Evolutionary conservation across 2,797 vertebrate genomes (phyloP), one percentile per base, ranked within the genome.

Genomic region (Aeoliscus strigatus): DNA sequence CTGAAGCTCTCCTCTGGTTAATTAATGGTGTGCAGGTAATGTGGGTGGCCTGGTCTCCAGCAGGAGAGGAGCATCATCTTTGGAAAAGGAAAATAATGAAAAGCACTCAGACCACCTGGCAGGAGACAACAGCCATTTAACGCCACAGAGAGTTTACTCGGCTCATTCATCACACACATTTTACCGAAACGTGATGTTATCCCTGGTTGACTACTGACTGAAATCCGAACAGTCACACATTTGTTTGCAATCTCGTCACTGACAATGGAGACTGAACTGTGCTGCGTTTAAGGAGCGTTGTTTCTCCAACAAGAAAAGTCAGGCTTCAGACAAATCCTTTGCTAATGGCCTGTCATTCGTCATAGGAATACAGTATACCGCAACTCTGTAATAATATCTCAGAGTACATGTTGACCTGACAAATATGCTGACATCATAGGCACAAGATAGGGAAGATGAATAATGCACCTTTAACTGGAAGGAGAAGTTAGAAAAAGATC

Each of bases 1-100:
- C 66, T 21, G 51, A 44, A 48, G 66, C 52, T 43, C 65, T 70
- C 62, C 34, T 59, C 62, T 62, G 37, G 48, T 67, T 82, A 81
- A 86, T 84, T 68, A 83, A 85, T 79, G 64, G 62, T 62, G 41
- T 74, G 64, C 49, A 74, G 68, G 71, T 79, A 64, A 60, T 56
- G 73, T 76, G 64, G 68, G 75, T 41, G 48, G 55, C 41, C 47
- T 4, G 6, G 36, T 46, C 67, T 70, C 29, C 39, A 51, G 57
- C 53, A 52, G 63, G 41, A 48, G 50, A 36, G 55, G 53, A 73
- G 66, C 42, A 33, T 32, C 25, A 62, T 71, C 77, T 75, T 63
- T 40, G 47, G 61, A 75, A 75, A 71, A 55, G 63, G 66, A 80
- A 45, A 26, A 40, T 77, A 75, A 79, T 78, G 60, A 76, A 82